Evolutionary conservation across 1,140 invertebrate species (phyloP), one percentile per base, ranked within the genome.

Genomic region (Drosophila triauraria): DNA sequence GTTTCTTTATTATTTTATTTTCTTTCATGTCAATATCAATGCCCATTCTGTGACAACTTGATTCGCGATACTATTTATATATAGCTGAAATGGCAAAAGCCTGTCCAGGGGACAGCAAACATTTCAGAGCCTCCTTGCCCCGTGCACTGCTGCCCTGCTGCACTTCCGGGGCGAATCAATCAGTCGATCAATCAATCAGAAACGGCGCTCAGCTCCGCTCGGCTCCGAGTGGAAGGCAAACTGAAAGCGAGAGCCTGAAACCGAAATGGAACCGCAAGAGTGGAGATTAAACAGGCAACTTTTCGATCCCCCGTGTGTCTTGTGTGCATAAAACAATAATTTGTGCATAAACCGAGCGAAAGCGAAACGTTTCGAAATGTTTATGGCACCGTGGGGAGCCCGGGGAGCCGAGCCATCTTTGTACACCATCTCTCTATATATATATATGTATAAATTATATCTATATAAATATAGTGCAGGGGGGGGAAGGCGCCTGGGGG

Each of bases 251-350:
- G 20, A 25, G 6, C 27, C 27, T 30, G 27, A 30, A 30, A 23
- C 53, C 69, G 51, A 53, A 69, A 32, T 38, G 10, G 12, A 68
- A 50, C 35, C 65, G 44, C 69, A 46, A 27, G 48, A 58, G 69
- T 30, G 67, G 38, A 70, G 53, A 72, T 72, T 60, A 72, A 60
- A 51, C 53, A 51, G 70, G 30, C 47, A 54, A 62, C 43, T 59
- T 10, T 32, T 10, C 4, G 50, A 9, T 46, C 35, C 43, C 69
- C 69, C 56, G 42, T 40, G 57, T 58, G 35, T 74, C 58, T 27
- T 56, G 50, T 75, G 59, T 62, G 80, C 75, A 74, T 79, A 56
- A 75, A 68, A 86, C 84, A 82, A 86, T 86, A 82, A 87, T 82
- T 86, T 79, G 67, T 75, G 65, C 69, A 87, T 68, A 64, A 67